Evolutionary conservation across 2,888 invertebrate species (phyloP).

Genomic region (Toxonevra muliebris): DNA sequence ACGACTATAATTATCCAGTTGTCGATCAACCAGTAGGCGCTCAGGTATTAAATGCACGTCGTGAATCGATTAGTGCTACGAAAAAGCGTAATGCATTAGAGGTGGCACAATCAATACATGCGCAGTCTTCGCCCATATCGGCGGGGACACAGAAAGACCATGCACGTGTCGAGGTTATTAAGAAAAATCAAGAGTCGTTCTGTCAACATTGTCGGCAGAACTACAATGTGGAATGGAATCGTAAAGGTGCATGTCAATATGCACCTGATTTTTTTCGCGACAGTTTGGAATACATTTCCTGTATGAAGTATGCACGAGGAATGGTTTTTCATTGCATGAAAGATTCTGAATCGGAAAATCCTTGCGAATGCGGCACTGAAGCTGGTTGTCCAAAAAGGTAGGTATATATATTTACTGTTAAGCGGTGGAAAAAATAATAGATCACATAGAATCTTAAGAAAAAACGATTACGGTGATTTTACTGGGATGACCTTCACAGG

Average conservation of each 20-base stretch:
- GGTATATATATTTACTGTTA: slow-evolving; percentile 6
- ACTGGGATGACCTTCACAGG: too few relatives aligned
- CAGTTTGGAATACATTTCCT: slow-evolving; percentile 83
- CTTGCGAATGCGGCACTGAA: slow-evolving; percentile 82
- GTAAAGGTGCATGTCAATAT: slow-evolving; percentile 84
- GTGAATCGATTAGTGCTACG: slow-evolving; percentile 70
- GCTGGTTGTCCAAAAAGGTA: slow-evolving; percentile 78
- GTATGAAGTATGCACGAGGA: slow-evolving; percentile 87
- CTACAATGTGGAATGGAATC: slow-evolving; percentile 85
- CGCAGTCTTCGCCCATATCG: slow-evolving; percentile 57
- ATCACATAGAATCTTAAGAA: too few relatives aligned
- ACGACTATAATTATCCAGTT: slow-evolving; percentile 87
- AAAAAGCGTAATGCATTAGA: slow-evolving; percentile 73
- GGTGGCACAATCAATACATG: slow-evolving; percentile 57
- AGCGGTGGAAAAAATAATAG: too few relatives aligned
- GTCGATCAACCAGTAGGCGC: slow-evolving; percentile 64
- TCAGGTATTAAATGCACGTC: slow-evolving; percentile 62
- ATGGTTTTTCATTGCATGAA: slow-evolving; percentile 94
- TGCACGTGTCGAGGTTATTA: slow-evolving; percentile 52
- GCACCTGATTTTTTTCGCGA: slow-evolving; percentile 86
- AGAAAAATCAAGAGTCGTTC: slow-evolving; percentile 54
- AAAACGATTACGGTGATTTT: too few relatives aligned
- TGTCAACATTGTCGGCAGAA: slow-evolving; percentile 80
- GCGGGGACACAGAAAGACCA: slow-evolving; percentile 52
- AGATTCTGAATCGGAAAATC: slow-evolving; percentile 90